Base-by-base conservation (phyloP, 1,140 invertebrate genomes). In the Aradophagus sp. region DNA sequence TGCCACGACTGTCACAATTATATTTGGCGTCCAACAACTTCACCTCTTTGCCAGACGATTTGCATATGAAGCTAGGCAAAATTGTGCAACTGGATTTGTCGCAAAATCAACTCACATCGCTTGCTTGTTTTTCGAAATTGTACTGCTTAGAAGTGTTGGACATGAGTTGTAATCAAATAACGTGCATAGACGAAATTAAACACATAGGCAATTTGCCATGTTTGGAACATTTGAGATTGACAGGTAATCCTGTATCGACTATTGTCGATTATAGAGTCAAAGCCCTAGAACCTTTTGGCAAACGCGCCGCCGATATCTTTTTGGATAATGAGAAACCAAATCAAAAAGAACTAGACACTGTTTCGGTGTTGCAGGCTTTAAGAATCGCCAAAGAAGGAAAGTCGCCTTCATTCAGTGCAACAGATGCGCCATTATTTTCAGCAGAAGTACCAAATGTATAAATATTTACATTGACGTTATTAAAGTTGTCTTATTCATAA, bases 241-340 rank as follows among this genome's bases (percentile, higher is more conserved):
- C 92, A 10, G 95, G 94, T 0, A 98, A 99, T 87, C 93, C 95
- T 26, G 91, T 99, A 0, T 93, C 95, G 0, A 91, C 91, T 2
- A 88, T 91, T 26, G 88, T 94, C 68, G 97, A 98, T 85, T 99
- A 98, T 82, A 89, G 97, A 77, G 92, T 95, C 0, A 94, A 94
- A 80, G 92, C 97, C 0, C 86, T 98, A 42, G 92, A 94, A 72
- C 88, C 91, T 45, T 96, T 97, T 78, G 92, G 92, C 34, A 88
- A 89, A 29, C 87, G 93, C 36, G 93, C 93, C 56, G 81, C 87
- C 23, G 91, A 95, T 68, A 89, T 96, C 31, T 93, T 89, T 79
- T 82, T 98, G 35, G 97, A 98, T 77, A 95, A 95, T 79, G 92
- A 95, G 75, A 93, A 91, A 70, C 90, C 95, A 0, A 92, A 92